These are phyloP conservation scores for Neodon shergylaensis DNA, from an alignment of 2,113 vertebrate species.

Conservation along the genomic window DNA sequence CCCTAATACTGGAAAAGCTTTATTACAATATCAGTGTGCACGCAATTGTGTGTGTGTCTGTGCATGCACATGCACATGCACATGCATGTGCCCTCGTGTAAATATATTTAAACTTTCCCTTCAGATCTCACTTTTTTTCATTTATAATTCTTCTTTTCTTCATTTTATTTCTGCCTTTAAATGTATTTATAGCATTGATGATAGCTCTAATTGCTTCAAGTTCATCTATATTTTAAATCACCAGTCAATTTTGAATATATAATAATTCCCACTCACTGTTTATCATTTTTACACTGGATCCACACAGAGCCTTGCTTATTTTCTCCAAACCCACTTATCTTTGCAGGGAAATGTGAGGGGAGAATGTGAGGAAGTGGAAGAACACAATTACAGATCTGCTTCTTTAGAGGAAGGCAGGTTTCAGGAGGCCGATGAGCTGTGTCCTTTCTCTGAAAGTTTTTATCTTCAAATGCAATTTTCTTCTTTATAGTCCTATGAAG, in stretches of 20 bases:
- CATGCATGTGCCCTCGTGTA: too few species aligned
- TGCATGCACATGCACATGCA: not conserved
- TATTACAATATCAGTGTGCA: not conserved
- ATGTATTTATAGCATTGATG: not conserved
- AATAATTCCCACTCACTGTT: not conserved
- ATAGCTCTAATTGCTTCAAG: not conserved
- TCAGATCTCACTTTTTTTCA: not conserved
- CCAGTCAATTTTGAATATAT: not conserved
- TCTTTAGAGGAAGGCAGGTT: not conserved
- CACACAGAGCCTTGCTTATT: not conserved
- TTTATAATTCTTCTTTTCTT: not conserved
- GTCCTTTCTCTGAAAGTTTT: not conserved
- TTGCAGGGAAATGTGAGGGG: not conserved
- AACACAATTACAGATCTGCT: not conserved
- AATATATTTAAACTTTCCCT: not conserved
- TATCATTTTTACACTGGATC: not conserved
- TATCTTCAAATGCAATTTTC: not conserved
- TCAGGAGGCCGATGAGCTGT: not conserved
- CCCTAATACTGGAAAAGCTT: not conserved
- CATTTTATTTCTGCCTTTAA: not conserved
- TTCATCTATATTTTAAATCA: conserved; percentile 13
- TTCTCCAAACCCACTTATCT: not conserved
- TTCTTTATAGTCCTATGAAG: not conserved
- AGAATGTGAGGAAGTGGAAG: not conserved
- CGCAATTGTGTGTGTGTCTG: not conserved